Base-by-base conservation (phyloP, 2,797 vertebrate genomes). In the Megalops cyprinoides region DNA sequence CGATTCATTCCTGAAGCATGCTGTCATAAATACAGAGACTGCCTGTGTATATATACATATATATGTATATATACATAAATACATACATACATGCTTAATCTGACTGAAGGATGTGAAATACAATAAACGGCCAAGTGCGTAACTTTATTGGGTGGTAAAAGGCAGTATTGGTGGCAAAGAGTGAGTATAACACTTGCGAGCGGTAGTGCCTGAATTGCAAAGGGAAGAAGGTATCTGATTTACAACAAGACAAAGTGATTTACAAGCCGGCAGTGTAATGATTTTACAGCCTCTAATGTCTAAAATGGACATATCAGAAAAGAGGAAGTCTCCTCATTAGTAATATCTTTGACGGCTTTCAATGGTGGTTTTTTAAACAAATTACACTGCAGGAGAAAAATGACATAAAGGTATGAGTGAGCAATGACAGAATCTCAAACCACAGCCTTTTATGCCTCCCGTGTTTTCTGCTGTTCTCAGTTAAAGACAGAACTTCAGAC, bases 191-290 rank as follows among this genome's bases (percentile, higher is more conserved):
- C 12, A 34, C 10, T 31, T 31, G 28, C 9, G 34, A 65, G 31
- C 28, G 34, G 60, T 34, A 34, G 28, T 74, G 15, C n/a, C 71
- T 28, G n/a, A 51, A 46, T 48, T 74, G 18, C 44, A 25, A n/a
- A n/a, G n/a, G n/a, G 67, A 8, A 34, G 7, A 39, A 58, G 31
- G n/a, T 14, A 28, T 46, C 39, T 20, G 53, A 25, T 60, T 60
- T 60, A 78, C 31, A 51, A 25, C 14, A 75, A 49, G n/a, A 51
- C 28, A 5, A 75, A 75, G 46, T 75, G 53, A 77, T 77, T 77
- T 58, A 60, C 51, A 77, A 28, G 2, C 44, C 53, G n/a, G 0
- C n/a, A 1, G 34, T 56, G 25, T 77, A 58, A 62, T 46, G n/a
- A 44, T 58, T 78, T 78, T 62, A 78, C 23, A 62, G 76, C 76